phyloP scores from a whole-genome alignment of 2,797 vertebrate species.

The Halcyon leucocephala region DNA sequence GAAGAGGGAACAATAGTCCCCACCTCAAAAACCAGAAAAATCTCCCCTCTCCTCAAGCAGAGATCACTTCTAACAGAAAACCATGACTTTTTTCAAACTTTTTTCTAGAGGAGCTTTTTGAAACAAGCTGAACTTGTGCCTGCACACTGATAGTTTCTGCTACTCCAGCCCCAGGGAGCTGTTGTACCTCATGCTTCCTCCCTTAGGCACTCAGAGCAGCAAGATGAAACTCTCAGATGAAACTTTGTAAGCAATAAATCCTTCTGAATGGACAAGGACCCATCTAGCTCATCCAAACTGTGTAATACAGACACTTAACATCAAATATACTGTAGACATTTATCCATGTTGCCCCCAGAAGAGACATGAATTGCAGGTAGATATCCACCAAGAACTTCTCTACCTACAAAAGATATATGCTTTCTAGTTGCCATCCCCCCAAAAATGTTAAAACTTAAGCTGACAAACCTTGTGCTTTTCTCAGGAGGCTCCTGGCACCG shows the following conservation, averaged over 20 bases:
- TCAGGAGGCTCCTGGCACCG: background rate
- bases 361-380: background rate
- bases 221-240: background rate
- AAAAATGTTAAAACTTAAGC: background rate
- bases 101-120: background rate
- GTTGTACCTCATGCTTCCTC: background rate
- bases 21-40: background rate
- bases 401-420: rapidly evolving
- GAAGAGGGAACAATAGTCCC: background rate
- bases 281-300: background rate
- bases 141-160: background rate
- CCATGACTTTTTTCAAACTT: too few species aligned
- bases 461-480: background rate
- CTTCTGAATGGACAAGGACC: background rate
- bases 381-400: background rate
- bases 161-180: background rate
- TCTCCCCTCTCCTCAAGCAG: background rate
- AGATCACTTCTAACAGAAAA: background rate
- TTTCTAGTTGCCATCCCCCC: background rate
- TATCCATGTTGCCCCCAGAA: background rate
- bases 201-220: background rate
- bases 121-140: background rate
- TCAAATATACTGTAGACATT: background rate
- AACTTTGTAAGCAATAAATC: background rate
- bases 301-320: background rate